Conservation (phyloP, 2,888 invertebrate species). For the Amphipyra tragopoginis region DNA sequence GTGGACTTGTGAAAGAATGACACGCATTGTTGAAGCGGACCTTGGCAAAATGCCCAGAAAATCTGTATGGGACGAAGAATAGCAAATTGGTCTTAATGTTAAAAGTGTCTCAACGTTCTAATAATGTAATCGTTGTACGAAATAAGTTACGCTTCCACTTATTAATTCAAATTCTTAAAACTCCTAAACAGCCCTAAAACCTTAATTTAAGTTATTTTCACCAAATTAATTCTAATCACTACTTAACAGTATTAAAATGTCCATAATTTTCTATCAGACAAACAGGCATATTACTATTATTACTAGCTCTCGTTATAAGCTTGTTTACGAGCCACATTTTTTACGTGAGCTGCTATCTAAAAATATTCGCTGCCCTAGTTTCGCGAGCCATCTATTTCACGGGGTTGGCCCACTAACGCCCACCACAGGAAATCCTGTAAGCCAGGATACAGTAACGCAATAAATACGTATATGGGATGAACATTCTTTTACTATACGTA, state of each 20-base stretch:
- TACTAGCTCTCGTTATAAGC: slow-evolving; percentile 37
- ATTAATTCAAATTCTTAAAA: neutral
- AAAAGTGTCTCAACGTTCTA: too few species aligned
- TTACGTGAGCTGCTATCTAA: slow-evolving; percentile 37
- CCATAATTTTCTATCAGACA: slow-evolving; percentile 23
- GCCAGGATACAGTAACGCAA: slow-evolving; percentile 27
- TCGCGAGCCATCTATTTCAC: slow-evolving; percentile 31
- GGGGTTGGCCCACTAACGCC: slow-evolving; percentile 33
- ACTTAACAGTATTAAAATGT: slow-evolving; percentile 2
- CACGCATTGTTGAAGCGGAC: too few species aligned
- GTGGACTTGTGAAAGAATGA: too few species aligned
- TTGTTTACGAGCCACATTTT: slow-evolving; percentile 47
- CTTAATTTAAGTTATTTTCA: neutral
- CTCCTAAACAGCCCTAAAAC: neutral
- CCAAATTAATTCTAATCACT: slow-evolving; percentile 10
- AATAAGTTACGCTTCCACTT: neutral
- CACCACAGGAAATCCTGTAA: slow-evolving; percentile 32
- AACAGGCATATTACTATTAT: slow-evolving; percentile 33
- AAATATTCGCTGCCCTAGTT: slow-evolving; percentile 55
- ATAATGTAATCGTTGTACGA: too few species aligned
- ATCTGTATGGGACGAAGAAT: too few species aligned
- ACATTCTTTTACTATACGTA: neutral
- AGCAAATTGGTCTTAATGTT: too few species aligned
- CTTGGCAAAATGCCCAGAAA: too few species aligned
- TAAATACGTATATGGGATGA: slow-evolving; percentile 17